A percentile compares a stretch with the other conserved stretches of the same genome.
These are phyloP conservation scores for Oxyruncus cristatus DNA, from an alignment of 2,113 vertebrate species.

Conservation along the genomic window DNA sequence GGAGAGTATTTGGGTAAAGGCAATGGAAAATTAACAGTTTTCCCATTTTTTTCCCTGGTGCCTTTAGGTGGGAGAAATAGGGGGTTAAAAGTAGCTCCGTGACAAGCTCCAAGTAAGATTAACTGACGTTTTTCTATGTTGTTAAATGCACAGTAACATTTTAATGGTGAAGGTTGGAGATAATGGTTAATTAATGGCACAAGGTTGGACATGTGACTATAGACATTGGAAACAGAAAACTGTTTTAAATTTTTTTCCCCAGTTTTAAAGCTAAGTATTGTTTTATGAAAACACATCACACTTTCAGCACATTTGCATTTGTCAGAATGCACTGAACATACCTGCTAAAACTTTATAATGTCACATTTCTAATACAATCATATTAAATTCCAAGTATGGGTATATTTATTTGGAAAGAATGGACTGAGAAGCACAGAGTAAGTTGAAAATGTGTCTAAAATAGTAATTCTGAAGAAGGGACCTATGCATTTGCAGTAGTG, in stretches of 20 bases:
- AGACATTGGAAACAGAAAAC: not conserved
- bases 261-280: not conserved
- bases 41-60: not conserved
- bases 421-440: not conserved
- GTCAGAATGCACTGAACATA: not conserved
- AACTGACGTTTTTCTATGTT: not conserved
- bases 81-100: not conserved
- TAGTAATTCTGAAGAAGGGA: not conserved
- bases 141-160: not conserved
- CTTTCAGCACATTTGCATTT: not conserved
- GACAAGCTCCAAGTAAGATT: not conserved
- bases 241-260: not conserved
- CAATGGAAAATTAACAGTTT: not conserved
- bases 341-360: not conserved
- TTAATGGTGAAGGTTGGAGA: not conserved
- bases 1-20: not conserved
- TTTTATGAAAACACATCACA: rapidly evolving
- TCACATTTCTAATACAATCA: not conserved
- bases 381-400: not conserved
- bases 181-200: not conserved
- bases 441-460: not conserved
- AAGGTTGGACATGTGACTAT: not conserved
- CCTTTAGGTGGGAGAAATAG: not conserved
- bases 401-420: not conserved
- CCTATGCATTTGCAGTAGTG: not conserved